A percentile compares a stretch with the other conserved stretches of the same genome.
phyloP scores from a whole-genome alignment of 2,797 vertebrate species.

The Spinus olivaceus region DNA sequence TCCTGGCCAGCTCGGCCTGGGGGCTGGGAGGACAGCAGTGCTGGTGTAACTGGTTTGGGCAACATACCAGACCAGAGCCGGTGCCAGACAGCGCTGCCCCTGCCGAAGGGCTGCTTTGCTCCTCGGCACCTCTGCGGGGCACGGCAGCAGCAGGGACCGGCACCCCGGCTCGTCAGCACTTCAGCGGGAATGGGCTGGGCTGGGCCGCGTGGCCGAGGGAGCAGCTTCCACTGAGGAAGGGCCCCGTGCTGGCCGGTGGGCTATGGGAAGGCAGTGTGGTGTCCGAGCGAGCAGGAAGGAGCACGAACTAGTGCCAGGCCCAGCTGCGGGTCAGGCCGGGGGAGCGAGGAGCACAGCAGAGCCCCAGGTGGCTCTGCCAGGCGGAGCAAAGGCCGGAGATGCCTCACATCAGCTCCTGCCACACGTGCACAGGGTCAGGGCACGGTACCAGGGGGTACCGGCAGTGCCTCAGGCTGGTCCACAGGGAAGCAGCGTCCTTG shows the following conservation, averaged over 20 bases:
- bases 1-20: fast-evolving
- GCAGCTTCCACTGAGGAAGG: neutral
- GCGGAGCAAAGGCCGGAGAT: neutral
- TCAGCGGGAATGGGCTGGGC: neutral
- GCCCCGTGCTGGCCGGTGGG: fast-evolving
- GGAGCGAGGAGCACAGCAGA: fast-evolving
- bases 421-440: fast-evolving
- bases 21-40: neutral
- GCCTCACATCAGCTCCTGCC: neutral
- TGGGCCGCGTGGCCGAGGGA: fast-evolving
- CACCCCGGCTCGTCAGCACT: fast-evolving
- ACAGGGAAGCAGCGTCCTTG: neutral
- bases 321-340: neutral
- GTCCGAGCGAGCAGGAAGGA: neutral
- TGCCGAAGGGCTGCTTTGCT: neutral
- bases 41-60: conserved; percentile 59
- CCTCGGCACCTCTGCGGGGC: neutral
- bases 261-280: fast-evolving
- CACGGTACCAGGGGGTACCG: fast-evolving
- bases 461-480: neutral
- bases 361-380: neutral
- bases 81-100: neutral
- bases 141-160: neutral
- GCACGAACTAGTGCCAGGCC: fast-evolving
- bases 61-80: neutral